Percentiles rank a stretch among this genome's conserved stretches.
phyloP scores from a whole-genome alignment of 2,888 invertebrate genomes.

The Proisotoma minuta region DNA sequence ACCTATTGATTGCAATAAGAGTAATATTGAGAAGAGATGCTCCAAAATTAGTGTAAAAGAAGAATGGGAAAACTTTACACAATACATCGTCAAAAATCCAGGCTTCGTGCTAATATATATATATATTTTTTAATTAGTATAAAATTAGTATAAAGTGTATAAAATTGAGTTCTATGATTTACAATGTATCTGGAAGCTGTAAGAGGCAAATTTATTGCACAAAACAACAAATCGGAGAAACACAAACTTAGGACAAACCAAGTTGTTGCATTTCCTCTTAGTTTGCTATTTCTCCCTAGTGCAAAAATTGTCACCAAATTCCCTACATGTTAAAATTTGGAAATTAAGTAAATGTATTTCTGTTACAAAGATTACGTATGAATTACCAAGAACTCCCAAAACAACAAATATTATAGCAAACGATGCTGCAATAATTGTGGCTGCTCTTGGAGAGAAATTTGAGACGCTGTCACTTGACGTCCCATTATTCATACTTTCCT shows the following conservation, averaged over 20 bases:
- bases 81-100: constrained; percentile 74
- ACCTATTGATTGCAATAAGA: constrained; percentile 83
- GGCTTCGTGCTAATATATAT: constrained; percentile 56
- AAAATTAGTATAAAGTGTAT: not conserved
- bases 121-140: not conserved
- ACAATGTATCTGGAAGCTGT: constrained; percentile 69
- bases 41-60: constrained; percentile 85
- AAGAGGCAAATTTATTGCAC: constrained; percentile 74
- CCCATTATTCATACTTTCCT: too few species aligned
- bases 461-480: too few species aligned
- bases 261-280: constrained; percentile 77
- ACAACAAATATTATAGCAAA: constrained; percentile 75
- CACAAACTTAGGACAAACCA: constrained; percentile 82
- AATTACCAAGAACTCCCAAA: constrained; percentile 70
- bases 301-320: constrained; percentile 78
- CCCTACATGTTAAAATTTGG: constrained; percentile 56
- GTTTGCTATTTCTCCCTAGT: constrained; percentile 68
- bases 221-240: constrained; percentile 79
- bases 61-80: constrained; percentile 78
- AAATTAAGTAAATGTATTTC: constrained; percentile 44
- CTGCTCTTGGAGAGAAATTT: constrained; percentile 62
- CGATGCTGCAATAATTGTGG: constrained; percentile 70
- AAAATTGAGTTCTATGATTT: not conserved
- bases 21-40: constrained; percentile 83
- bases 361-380: constrained; percentile 3